phyloP scores from a whole-genome alignment of 2,888 invertebrate species.

The Drosophila putrida region DNA sequence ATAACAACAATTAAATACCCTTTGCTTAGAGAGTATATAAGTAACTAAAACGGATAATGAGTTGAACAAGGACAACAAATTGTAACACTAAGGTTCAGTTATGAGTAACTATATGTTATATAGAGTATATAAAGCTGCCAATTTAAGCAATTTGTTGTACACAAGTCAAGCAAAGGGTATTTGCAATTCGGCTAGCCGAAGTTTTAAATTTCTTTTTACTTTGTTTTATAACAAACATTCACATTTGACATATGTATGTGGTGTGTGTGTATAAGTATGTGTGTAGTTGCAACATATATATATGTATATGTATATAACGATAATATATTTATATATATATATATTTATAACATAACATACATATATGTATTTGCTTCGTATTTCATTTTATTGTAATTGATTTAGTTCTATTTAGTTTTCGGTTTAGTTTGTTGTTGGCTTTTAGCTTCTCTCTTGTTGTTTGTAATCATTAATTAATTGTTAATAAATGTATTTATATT shows the following conservation, averaged over 20 bases:
- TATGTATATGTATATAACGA: slow-evolving; percentile 50
- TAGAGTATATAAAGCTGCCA: slow-evolving; percentile 1
- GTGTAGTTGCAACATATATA: slow-evolving; percentile 32
- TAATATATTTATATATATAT: slow-evolving; percentile 18
- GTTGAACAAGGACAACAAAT: not conserved
- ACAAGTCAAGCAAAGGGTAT: slow-evolving; percentile 49
- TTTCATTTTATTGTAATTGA: slow-evolving; percentile 31
- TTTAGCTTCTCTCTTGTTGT: slow-evolving; percentile 58
- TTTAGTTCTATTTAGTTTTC: slow-evolving; percentile 37
- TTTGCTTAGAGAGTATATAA: slow-evolving; percentile 20
- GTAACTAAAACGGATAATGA: not conserved
- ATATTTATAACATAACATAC: slow-evolving; percentile 44
- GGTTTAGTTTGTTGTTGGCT: slow-evolving; percentile 53
- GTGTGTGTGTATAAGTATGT: slow-evolving; percentile 31
- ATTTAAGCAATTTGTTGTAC: not conserved
- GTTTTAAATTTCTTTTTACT: slow-evolving; percentile 45
- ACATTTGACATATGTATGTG: slow-evolving; percentile 49
- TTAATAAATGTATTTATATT: slow-evolving; percentile 32
- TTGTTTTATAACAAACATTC: slow-evolving; percentile 68
- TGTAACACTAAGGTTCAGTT: not conserved
- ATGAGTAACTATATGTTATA: not conserved
- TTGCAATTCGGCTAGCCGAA: slow-evolving; percentile 38
- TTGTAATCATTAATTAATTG: slow-evolving; percentile 34
- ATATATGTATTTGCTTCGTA: slow-evolving; percentile 32
- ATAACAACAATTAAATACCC: slow-evolving; percentile 39